Conservation (phyloP, 2,113 vertebrate species). For the Atherinomorus stipes region DNA sequence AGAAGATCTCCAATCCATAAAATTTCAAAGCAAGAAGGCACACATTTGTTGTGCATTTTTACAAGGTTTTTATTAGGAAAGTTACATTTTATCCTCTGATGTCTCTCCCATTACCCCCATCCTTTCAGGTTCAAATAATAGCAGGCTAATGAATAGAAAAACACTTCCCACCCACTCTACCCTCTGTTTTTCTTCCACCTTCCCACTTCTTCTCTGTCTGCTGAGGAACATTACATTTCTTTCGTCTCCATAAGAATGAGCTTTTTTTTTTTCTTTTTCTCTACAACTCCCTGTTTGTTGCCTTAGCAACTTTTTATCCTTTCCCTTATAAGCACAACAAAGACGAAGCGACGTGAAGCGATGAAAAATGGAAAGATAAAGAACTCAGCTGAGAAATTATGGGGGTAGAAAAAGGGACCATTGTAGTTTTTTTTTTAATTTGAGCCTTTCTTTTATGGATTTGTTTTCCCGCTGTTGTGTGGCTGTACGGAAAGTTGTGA, state of each 20-base stretch:
- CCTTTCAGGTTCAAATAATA: conserved; percentile 31
- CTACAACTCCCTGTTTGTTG: conserved; percentile 46
- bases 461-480: conserved; percentile 21
- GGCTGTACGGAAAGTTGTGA: conserved; percentile 12
- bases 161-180: neutral
- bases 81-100: neutral
- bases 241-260: conserved; percentile 3
- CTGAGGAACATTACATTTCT: conserved; percentile 22
- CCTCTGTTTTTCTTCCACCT: neutral
- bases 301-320: conserved; percentile 66
- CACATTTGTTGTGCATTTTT: neutral
- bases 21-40: neutral
- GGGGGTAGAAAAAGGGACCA: neutral
- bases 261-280: conserved; percentile 5
- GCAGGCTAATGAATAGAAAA: conserved; percentile 35
- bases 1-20: no score
- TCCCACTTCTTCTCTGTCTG: neutral
- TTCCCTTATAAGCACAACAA: conserved; percentile 35
- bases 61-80: neutral
- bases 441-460: conserved; percentile 17
- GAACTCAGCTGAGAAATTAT: conserved; percentile 35
- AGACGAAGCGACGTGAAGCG: conserved; percentile 7
- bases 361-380: conserved; percentile 19
- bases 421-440: conserved; percentile 6
- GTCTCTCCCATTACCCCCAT: neutral